Base-by-base conservation (phyloP, 2,113 vertebrate genomes). In the Callorhinus ursinus region DNA sequence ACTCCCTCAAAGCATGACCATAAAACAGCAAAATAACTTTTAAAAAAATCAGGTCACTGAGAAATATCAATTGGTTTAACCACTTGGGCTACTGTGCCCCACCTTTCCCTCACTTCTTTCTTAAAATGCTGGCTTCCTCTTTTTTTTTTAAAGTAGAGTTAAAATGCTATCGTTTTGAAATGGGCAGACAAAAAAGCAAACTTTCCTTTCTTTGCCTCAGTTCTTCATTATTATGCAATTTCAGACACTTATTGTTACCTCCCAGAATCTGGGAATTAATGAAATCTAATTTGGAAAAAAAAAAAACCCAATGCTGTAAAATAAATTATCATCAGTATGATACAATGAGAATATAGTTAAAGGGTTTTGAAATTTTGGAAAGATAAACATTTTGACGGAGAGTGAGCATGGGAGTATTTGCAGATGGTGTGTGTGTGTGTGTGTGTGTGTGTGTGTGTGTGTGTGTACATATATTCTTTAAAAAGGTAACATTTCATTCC, bases 231-330 rank as follows among this genome's bases (percentile, higher is more conserved):
- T 94, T 36, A n/a, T 53, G 15, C 19, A 42, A 76, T 55, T 79
- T 90, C 46, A 39, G 63, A 71, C 2, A n/a, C 5, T 39, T 49
- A 86, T n/a, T 74, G 31, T 74, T 96, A 33, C 31, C 22, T 94
- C 57, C 22, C 15, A 72, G 51, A 3, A 63, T 49, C 61, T 84
- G 36, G 74, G 4, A 16, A 95, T 69, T 59, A 79, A 61, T 51
- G 11, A 65, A 97, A 86, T 86, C 21, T 87, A 63, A 94, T 33
- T 71, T 18, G 24, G 28, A 74, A 86, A 96, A 88, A 81, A 28
- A 33, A 65, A 33, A 7, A 14, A 84, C 4, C 18, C 65, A 80
- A 88, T 81, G 5, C 24, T 93, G 46, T 63, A 77, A 95, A 96
- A 42, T 22, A 97, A 88, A 95, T 90, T 6, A 57, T 74, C 42